Evolutionary conservation across 2,888 invertebrate species (phyloP).

Genomic region (Eilema sororculum): DNA sequence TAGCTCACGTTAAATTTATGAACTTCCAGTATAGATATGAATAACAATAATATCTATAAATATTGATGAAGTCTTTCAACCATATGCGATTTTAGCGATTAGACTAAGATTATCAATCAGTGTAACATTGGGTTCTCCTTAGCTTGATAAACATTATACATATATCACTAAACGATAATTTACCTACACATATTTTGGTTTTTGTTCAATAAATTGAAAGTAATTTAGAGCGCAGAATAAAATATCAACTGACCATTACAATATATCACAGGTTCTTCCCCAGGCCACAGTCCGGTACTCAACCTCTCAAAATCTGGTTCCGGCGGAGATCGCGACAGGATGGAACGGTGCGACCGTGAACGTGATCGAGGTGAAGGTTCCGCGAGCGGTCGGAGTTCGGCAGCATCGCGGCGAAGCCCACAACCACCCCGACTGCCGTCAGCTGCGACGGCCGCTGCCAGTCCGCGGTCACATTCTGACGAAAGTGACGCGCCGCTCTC

Average conservation of each 20-base stretch:
- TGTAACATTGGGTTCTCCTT: too few relatives aligned
- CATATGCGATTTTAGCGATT: too few relatives aligned
- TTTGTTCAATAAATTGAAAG: too few relatives aligned
- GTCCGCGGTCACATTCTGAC: constrained; percentile 92
- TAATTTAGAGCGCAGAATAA: too few relatives aligned
- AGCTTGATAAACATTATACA: too few relatives aligned
- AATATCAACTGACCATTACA: constrained; percentile 5
- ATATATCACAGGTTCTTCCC: constrained; percentile 90
- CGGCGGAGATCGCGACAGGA: constrained; percentile 89
- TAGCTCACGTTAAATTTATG: not conserved
- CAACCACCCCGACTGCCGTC: constrained; percentile 85
- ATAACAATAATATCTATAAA: too few relatives aligned
- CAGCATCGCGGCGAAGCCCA: constrained; percentile 88
- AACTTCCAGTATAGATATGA: too few relatives aligned
- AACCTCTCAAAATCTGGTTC: constrained; percentile 96
- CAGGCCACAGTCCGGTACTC: constrained; percentile 96
- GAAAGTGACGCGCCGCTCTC: constrained; percentile 94
- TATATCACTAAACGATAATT: too few relatives aligned
- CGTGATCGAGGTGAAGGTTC: constrained; percentile 82
- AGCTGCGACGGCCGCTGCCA: constrained; percentile 87
- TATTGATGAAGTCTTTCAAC: too few relatives aligned
- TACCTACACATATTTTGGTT: too few relatives aligned
- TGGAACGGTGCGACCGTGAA: constrained; percentile 88
- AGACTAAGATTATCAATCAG: too few relatives aligned
- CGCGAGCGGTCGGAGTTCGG: constrained; percentile 86